Percentiles rank a stretch among this genome's conserved stretches.
phyloP scores from a whole-genome alignment of 2,888 invertebrate species.

The Abrostola triplasia region DNA sequence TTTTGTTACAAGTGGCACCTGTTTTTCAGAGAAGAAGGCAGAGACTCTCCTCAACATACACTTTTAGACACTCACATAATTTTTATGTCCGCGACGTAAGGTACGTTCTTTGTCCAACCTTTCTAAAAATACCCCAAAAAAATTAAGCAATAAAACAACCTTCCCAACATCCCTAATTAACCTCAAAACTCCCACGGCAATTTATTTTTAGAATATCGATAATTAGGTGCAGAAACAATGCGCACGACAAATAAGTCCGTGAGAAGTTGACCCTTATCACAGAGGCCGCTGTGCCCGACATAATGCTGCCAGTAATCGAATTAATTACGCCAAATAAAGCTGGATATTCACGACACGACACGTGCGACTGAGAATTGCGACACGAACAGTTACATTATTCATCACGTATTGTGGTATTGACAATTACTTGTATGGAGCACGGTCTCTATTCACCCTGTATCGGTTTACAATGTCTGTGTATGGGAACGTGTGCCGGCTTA shows the following conservation, averaged over 20 bases:
- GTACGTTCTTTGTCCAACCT: background rate
- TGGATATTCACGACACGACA: conserved; percentile 33
- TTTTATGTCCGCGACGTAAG: too few relatives aligned
- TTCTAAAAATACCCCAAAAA: background rate
- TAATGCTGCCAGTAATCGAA: conserved; percentile 54
- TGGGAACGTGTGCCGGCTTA: conserved; percentile 24
- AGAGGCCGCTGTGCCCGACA: conserved; percentile 56
- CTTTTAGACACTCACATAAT: too few relatives aligned
- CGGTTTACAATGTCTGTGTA: conserved; percentile 45
- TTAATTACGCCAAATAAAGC: conserved; percentile 56
- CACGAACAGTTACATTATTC: conserved; percentile 51
- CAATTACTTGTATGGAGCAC: conserved; percentile 46
- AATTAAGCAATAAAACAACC: conserved; percentile 24
- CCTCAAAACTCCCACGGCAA: conserved; percentile 8
- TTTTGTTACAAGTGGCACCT: too few relatives aligned
- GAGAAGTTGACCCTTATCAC: conserved; percentile 69
- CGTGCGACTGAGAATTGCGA: conserved; percentile 32
- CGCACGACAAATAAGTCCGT: conserved; percentile 56
- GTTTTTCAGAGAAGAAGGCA: too few relatives aligned
- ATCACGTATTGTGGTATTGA: conserved; percentile 51
- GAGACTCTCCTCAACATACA: too few relatives aligned
- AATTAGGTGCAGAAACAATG: conserved; percentile 48
- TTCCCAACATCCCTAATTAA: conserved; percentile 15
- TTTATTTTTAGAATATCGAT: conserved; percentile 45
- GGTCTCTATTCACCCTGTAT: conserved; percentile 42